Evolutionary conservation across 2,888 invertebrate genomes (phyloP).

Genomic region (Caenorhabditis afra): DNA sequence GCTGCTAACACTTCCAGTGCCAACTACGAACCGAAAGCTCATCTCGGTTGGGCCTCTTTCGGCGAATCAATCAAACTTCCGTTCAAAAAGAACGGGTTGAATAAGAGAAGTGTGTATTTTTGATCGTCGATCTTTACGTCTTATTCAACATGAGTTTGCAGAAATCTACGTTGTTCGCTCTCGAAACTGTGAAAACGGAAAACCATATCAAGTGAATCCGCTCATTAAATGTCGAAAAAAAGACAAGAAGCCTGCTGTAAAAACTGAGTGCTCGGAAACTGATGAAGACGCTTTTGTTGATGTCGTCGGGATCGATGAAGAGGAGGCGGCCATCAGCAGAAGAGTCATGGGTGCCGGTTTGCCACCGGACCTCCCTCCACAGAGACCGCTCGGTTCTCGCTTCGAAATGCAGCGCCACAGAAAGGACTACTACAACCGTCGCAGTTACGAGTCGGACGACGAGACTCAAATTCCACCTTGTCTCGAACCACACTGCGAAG

Average conservation of each 20-base stretch:
- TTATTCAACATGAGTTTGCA: not conserved
- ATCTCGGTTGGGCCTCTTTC: slow-evolving; percentile 53
- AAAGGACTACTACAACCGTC: slow-evolving; percentile 16
- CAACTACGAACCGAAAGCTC: slow-evolving; percentile 36
- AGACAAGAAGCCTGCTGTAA: not conserved
- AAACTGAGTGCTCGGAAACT: too few relatives aligned
- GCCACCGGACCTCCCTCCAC: slow-evolving; percentile 48
- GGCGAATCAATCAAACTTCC: slow-evolving; percentile 25
- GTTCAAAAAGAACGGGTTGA: too few relatives aligned
- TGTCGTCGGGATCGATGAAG: slow-evolving; percentile 50
- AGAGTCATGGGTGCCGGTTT: not conserved
- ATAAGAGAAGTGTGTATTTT: slow-evolving; percentile 16
- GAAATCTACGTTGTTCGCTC: slow-evolving; percentile 40
- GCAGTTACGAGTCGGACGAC: slow-evolving; percentile 29
- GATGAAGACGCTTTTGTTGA: slow-evolving; percentile 36
- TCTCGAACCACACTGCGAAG: slow-evolving; percentile 21
- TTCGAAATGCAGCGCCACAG: slow-evolving; percentile 16
- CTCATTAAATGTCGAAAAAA: not conserved
- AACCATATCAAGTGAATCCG: slow-evolving; percentile 7
- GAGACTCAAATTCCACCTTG: slow-evolving; percentile 19
- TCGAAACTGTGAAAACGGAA: slow-evolving; percentile 1
- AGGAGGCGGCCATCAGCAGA: slow-evolving; percentile 4
- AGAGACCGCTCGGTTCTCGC: slow-evolving; percentile 35
- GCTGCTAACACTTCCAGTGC: not conserved
- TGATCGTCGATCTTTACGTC: not conserved